phyloP scores from a whole-genome alignment of 2,797 vertebrate genomes.

The Mus caroli region DNA sequence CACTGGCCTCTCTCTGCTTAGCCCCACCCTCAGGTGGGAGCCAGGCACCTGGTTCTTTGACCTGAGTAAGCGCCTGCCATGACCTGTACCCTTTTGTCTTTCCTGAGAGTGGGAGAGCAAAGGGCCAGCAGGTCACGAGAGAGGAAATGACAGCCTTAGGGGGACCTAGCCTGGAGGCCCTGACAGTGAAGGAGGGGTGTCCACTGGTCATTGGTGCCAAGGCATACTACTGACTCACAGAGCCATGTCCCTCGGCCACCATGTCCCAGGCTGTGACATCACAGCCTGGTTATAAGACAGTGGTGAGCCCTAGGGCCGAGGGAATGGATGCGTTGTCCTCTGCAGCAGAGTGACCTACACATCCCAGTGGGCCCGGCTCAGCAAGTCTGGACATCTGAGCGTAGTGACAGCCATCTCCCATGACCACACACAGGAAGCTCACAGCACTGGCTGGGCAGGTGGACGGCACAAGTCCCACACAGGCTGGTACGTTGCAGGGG shows the following conservation, averaged over 20 bases:
- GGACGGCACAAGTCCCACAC: too few relatives aligned
- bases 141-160: background rate
- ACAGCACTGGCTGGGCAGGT: background rate
- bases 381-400: background rate
- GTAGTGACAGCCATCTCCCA: too few relatives aligned
- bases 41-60: background rate
- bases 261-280: background rate
- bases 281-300: background rate
- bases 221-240: too few relatives aligned
- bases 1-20: background rate
- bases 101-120: too few relatives aligned
- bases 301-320: background rate
- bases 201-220: background rate
- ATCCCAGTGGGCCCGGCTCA: too few relatives aligned
- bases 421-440: background rate
- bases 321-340: background rate
- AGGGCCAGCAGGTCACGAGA: background rate
- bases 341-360: background rate
- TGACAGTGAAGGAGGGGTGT: background rate
- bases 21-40: background rate
- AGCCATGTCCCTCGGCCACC: background rate
- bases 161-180: background rate
- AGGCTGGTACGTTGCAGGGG: accelerated
- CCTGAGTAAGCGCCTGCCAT: background rate
- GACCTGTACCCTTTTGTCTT: background rate